Percentiles rank a stretch among this genome's conserved stretches.
These are phyloP conservation scores for Drosophila dunni DNA, from an alignment of 1,140 invertebrate species.

Conservation along the genomic window DNA sequence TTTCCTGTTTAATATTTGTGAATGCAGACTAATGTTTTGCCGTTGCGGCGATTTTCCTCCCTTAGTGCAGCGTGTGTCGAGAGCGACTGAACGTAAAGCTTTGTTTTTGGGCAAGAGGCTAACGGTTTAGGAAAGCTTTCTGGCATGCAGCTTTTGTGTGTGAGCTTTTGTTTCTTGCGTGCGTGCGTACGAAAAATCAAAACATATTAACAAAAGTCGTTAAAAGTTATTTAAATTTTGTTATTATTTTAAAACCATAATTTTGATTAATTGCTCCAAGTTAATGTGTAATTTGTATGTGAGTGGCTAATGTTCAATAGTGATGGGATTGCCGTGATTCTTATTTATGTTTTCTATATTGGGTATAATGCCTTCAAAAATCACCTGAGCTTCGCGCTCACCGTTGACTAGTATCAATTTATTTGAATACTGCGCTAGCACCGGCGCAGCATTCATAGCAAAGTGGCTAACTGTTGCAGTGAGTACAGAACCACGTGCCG, in stretches of 20 bases:
- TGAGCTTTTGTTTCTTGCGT: conserved; percentile 28
- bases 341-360: conserved; percentile 30
- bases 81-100: conserved; percentile 72
- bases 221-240: conserved; percentile 3
- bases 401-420: conserved; percentile 30
- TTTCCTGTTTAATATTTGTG: conserved; percentile 3
- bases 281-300: not conserved
- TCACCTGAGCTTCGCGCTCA: not conserved
- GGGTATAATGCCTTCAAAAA: conserved; percentile 41
- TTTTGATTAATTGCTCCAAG: conserved; percentile 35
- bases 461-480: not conserved
- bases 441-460: not conserved
- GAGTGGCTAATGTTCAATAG: not conserved
- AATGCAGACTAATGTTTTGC: conserved; percentile 14
- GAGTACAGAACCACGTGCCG: accelerated
- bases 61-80: conserved; percentile 65
- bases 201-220: conserved; percentile 9
- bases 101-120: conserved; percentile 50
- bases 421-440: conserved; percentile 34
- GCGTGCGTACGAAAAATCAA: conserved; percentile 12
- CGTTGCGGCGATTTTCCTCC: conserved; percentile 56
- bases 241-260: conserved; percentile 5
- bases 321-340: conserved; percentile 5
- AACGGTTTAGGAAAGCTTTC: conserved; percentile 73
- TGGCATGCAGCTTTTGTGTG: conserved; percentile 45